Evolutionary conservation across 2,888 invertebrate species (phyloP), one percentile per base, ranked within the genome.

Genomic region (Palloptera scutellata): DNA sequence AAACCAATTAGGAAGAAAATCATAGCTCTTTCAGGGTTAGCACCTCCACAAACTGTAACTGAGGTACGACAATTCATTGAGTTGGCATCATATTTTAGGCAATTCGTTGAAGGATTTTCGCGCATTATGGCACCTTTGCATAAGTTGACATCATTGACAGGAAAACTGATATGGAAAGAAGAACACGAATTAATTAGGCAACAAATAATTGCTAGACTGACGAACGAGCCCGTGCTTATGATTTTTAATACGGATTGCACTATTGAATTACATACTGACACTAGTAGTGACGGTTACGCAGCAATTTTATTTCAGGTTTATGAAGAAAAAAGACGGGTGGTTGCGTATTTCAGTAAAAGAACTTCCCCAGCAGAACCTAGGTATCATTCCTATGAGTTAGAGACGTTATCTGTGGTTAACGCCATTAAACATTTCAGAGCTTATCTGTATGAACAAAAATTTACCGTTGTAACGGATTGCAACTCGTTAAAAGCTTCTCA

Each of bases 361-460:
- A 63, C 63, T n/a, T 40, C 54, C 3, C 12, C 57, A 6, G 60
- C 62, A n/a, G 71, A 74, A 62, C 65, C 70, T 15, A 67, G 59
- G 45, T 72, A 73, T 60, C 65, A 72, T 51, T 68, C 68, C 1
- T 70, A 70, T 60, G 73, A 73, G 45, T 61, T 74, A 61, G 72
- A 75, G 54, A 73, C 74, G 1, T 58, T 74, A 15, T 72, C 71
- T 11, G 73, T 73, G n/a, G 61, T 72, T 17, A 72, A 70, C 48
- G 59, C 69, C 1, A 60, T 73, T 43, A 73, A 71, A 51, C 68
- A 71, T 66, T 74, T 76, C 60, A 66, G 73, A 3, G 72, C 73
- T 65, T 76, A 72, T 67, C 60, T 71, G 41, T 57, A 66, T 19
- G 63, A 61, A 10, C 55, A 55, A 19, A 57, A 61, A 12, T 71